Percentiles rank a stretch among this genome's conserved stretches.
Conservation (phyloP, 2,113 vertebrate species). For the Bolborhynchus lineola region DNA sequence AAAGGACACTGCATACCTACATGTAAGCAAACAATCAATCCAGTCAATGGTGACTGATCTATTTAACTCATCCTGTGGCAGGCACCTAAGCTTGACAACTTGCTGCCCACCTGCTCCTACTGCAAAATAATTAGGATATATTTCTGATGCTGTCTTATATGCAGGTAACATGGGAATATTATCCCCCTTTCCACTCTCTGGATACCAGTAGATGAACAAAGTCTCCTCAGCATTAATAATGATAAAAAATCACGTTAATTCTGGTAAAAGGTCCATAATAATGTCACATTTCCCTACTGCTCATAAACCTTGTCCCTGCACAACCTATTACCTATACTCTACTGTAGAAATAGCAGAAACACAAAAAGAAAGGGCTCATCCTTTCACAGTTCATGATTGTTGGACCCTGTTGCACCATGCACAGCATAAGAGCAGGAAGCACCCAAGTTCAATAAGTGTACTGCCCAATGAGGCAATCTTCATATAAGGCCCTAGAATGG, state of each 20-base stretch:
- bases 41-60: neutral
- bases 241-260: neutral
- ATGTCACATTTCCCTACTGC: neutral
- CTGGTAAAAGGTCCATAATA: neutral
- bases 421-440: neutral
- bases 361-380: neutral
- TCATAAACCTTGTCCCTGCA: neutral
- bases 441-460: rapidly evolving
- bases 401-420: neutral
- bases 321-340: neutral
- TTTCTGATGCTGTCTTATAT: neutral
- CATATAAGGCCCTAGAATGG: neutral
- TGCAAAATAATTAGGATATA: neutral
- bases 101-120: neutral
- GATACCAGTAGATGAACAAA: neutral
- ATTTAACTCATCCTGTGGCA: neutral
- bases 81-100: neutral
- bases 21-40: neutral
- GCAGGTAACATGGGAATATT: neutral
- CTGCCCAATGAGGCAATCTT: neutral
- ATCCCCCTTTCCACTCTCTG: neutral
- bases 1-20: neutral
- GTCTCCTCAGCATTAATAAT: neutral
- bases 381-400: neutral
- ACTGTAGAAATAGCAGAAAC: neutral